Evolutionary conservation across 1,140 invertebrate genomes (phyloP).

Genomic region (Drosophila pallidifrons): DNA sequence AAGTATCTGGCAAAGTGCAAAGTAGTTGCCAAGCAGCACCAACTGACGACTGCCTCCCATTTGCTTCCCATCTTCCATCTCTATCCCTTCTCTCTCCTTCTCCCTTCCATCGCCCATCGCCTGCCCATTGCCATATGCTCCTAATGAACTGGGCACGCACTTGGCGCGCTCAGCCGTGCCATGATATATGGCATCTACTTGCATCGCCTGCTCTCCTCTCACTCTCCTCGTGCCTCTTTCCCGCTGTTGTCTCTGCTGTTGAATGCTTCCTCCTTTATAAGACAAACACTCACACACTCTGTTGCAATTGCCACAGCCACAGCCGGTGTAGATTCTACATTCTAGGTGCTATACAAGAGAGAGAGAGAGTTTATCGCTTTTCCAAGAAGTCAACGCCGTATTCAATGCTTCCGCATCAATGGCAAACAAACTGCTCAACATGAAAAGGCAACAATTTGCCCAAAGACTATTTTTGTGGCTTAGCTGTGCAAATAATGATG

Average conservation of each 20-base stretch:
- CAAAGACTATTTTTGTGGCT: slow-evolving; percentile 35
- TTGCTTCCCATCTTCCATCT: slow-evolving; percentile 1
- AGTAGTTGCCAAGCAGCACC: slow-evolving; percentile 77
- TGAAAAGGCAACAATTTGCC: slow-evolving; percentile 1
- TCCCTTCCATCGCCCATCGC: no score
- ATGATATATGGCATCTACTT: slow-evolving; percentile 73
- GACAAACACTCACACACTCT: slow-evolving; percentile 5
- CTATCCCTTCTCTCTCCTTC: not conserved
- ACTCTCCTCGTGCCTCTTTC: not conserved
- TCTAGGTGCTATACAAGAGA: slow-evolving; percentile 34
- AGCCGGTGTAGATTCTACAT: slow-evolving; percentile 31
- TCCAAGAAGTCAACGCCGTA: slow-evolving; percentile 63
- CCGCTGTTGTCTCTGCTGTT: slow-evolving; percentile 9
- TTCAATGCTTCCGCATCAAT: slow-evolving; percentile 75
- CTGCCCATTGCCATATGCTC: slow-evolving; percentile 36
- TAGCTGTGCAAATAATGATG: not conserved
- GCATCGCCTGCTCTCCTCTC: not conserved
- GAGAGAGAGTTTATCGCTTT: slow-evolving; percentile 67
- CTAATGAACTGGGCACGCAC: slow-evolving; percentile 82
- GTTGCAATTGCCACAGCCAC: slow-evolving; percentile 49
- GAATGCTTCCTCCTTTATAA: slow-evolving; percentile 11
- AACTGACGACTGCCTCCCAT: slow-evolving; percentile 42
- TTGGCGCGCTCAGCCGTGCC: slow-evolving; percentile 78
- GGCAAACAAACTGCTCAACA: slow-evolving; percentile 39
- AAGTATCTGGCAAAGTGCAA: slow-evolving; percentile 84